Conservation (phyloP, 2,113 vertebrate genomes). For the Sapayoa aenigma region DNA sequence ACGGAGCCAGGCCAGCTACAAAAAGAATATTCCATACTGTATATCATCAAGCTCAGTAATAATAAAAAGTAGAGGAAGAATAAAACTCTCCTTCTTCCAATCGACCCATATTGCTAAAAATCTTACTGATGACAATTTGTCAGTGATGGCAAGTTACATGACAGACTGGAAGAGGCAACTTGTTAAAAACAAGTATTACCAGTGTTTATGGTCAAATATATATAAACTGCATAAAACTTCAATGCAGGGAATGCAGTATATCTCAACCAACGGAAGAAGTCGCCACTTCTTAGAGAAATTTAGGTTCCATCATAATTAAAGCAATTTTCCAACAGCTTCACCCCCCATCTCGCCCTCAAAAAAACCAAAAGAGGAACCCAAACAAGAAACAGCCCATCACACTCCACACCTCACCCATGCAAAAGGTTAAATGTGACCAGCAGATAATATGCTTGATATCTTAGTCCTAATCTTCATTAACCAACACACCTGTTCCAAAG, state of each 20-base stretch:
- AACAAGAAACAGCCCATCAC: background rate
- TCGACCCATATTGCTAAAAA: background rate
- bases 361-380: background rate
- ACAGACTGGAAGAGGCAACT: background rate
- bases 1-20: background rate
- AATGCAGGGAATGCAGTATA: background rate
- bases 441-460: background rate
- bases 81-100: background rate
- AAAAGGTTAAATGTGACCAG: background rate
- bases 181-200: background rate
- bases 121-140: background rate
- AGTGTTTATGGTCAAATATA: background rate
- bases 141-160: background rate
- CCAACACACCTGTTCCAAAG: constrained; percentile 76
- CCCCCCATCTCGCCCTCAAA: no score
- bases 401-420: background rate
- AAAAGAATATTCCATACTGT: background rate
- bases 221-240: background rate
- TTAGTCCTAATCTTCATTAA: background rate
- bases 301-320: background rate
- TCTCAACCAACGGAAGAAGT: background rate
- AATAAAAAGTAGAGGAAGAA: background rate
- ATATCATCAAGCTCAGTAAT: background rate
- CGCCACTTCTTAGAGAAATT: background rate
- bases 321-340: background rate